Conservation (phyloP, 2,797 vertebrate species). For the Myotis findleyi region DNA sequence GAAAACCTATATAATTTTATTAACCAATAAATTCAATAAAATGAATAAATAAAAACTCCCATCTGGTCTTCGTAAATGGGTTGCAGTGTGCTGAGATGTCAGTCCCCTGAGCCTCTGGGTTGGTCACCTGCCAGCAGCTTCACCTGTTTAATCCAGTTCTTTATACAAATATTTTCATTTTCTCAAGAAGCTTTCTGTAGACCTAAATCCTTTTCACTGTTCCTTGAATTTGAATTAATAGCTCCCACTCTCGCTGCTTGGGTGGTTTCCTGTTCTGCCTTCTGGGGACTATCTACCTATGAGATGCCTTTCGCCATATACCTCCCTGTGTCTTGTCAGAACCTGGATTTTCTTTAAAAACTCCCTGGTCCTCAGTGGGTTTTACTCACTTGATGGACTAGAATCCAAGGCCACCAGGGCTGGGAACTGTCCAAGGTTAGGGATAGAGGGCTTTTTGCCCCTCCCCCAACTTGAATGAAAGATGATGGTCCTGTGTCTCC, state of each 20-base stretch:
- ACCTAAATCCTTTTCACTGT: background rate
- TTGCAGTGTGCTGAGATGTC: background rate
- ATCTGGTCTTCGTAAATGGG: background rate
- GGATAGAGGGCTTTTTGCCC: background rate
- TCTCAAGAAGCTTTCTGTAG: background rate
- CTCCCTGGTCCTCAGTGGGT: background rate
- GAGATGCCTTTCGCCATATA: background rate
- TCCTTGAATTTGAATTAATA: background rate
- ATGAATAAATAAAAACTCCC: background rate
- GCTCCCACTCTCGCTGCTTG: background rate
- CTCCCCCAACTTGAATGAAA: background rate
- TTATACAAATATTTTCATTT: background rate
- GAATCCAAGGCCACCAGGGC: background rate
- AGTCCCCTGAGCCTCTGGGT: background rate
- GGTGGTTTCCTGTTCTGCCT: background rate
- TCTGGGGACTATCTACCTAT: background rate
- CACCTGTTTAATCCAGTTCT: background rate
- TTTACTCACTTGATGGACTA: background rate
- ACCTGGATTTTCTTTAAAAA: slow-evolving; percentile 17
- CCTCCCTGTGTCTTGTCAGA: background rate
- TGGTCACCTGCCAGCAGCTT: background rate
- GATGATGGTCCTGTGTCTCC: slow-evolving; percentile 53
- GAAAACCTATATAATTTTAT: background rate
- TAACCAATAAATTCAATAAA: background rate
- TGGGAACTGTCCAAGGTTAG: background rate